Conservation (phyloP, 2,888 invertebrate genomes). For the Tubulanus polymorphus region DNA sequence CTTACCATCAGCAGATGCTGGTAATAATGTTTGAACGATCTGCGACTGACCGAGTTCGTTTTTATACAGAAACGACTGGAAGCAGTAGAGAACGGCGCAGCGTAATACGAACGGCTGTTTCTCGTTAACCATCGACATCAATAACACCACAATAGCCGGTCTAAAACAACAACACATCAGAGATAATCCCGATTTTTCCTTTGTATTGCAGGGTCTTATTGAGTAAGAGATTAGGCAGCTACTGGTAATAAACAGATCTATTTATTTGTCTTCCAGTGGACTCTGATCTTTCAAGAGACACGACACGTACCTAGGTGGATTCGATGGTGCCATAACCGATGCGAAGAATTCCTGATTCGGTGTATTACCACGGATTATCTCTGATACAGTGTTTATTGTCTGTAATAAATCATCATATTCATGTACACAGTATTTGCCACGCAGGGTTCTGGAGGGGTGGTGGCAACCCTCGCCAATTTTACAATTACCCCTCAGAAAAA, state of each 20-base stretch:
- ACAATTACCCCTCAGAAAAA: too few relatives aligned
- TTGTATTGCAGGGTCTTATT: too few relatives aligned
- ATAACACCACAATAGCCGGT: slow-evolving; percentile 86
- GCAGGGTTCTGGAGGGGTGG: too few relatives aligned
- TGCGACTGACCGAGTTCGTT: slow-evolving; percentile 85
- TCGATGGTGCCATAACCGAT: slow-evolving; percentile 83
- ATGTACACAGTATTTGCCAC: too few relatives aligned
- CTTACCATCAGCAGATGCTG: slow-evolving; percentile 72
- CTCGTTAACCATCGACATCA: slow-evolving; percentile 98
- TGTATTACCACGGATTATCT: slow-evolving; percentile 85
- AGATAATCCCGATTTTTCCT: too few relatives aligned
- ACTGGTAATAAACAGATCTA: too few relatives aligned
- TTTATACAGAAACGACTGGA: slow-evolving; percentile 90
- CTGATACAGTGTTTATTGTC: slow-evolving; percentile 91
- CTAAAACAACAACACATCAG: slow-evolving; percentile 60
- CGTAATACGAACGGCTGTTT: slow-evolving; percentile 87
- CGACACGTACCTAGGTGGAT: slow-evolving; percentile 71
- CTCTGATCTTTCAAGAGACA: too few relatives aligned
- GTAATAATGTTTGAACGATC: slow-evolving; percentile 87
- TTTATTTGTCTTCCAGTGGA: too few relatives aligned
- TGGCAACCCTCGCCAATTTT: too few relatives aligned
- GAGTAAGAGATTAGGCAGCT: too few relatives aligned
- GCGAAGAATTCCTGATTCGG: slow-evolving; percentile 87
- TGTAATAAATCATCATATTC: too few relatives aligned
- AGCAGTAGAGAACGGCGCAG: slow-evolving; percentile 94